Base-by-base conservation (phyloP, 2,797 vertebrate genomes). In the Cirrhinus mrigala region DNA sequence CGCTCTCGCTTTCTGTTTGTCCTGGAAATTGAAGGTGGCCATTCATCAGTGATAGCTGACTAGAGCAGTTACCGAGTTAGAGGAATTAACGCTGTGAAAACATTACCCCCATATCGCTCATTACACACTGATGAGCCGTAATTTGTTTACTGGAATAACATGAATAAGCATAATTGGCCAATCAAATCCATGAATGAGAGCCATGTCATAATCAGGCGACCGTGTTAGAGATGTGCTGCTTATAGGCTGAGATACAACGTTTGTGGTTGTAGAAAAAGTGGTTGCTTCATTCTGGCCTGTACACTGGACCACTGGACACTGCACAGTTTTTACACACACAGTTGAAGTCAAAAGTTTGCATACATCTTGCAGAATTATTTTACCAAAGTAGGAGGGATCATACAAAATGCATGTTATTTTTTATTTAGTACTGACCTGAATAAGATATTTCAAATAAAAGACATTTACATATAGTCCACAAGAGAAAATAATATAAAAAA, bases 81-180 rank as follows among this genome's bases (percentile, higher is more conserved):
- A 56, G 64, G 80, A 83, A 87, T 88, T 58, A 87, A 64, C 79
- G 6, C 46, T 81, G 68, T 81, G 79, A 87, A 87, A 87, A 84
- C 81, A 88, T 83, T 54, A 74, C 27, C 87, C 24, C 54, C 81
- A 60, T 68, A 84, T 54, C 29, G 37, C 54, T 73, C 82, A 81
- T 88, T 79, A 87, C 83, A 18, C 79, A 22, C 75, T 85, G 83
- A 88, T 87, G 82, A 82, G 83, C 6, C 0, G 1, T 88, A 80
- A 89, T 89, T 86, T 87, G 89, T 89, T 86, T 88, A 88, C 87
- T 69, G 78, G 76, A 85, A 83, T 85, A 87, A 85, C 85, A 81
- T 85, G 66, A 87, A 84, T 84, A 74, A 24, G 68, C 69, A 81
- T 90, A 86, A 90, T 86, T 88, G 70, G 48, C 84, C 75, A 87